Evolutionary conservation across 92 coral and sea anemone genomes (phyloP), one percentile per base, ranked within the genome.

Genomic region (Zoanthus sansibaricus): DNA sequence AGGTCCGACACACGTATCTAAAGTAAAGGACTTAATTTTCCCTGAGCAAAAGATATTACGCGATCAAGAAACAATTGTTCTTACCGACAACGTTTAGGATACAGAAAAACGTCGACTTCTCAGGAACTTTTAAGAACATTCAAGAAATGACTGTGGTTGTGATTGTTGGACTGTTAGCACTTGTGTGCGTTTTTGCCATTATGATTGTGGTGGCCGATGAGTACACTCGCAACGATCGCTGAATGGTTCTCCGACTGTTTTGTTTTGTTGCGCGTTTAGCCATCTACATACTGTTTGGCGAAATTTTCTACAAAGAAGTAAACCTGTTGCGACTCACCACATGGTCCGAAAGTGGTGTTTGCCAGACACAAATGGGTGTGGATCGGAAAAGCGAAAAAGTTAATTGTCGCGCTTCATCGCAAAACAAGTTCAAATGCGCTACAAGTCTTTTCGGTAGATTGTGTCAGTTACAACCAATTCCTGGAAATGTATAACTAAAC

Each of bases 201-300:
- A 76, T 92, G 79, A 92, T 87, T 64, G 93, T 92, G 79, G 95
- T 93, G 6, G 95, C 95, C 52, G 93, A 92, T 55, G 95, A 92
- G 61, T 92, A 93, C 73, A 92, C 95, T 1, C 75, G 85, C 21
- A 62, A 62, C n/a, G 9, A 18, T n/a, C 69, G n/a, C 21, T 8
- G 30, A n/a, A 62, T 18, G 30, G 69, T 18, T 17, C 30, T 16
- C 30, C 18, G 69, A 18, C 1, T 62, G 20, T 62, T n/a, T 31
- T 20, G 18, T 15, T 59, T 13, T 59, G 15, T 15, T 13, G 17
- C 66, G 0, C 5, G 3, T 21, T 17, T 17, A 17, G 4, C 5
- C n/a, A 58, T 21, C n/a, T 62, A 21, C 9, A 16, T 62, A 18
- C 7, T 17, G 25, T 17, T n/a, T 7, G 18, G 30, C 69, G 10